Percentiles rank a stretch among this genome's conserved stretches.
Conservation (phyloP, 1,140 invertebrate species). For the Aporrectodea caliginosa region DNA sequence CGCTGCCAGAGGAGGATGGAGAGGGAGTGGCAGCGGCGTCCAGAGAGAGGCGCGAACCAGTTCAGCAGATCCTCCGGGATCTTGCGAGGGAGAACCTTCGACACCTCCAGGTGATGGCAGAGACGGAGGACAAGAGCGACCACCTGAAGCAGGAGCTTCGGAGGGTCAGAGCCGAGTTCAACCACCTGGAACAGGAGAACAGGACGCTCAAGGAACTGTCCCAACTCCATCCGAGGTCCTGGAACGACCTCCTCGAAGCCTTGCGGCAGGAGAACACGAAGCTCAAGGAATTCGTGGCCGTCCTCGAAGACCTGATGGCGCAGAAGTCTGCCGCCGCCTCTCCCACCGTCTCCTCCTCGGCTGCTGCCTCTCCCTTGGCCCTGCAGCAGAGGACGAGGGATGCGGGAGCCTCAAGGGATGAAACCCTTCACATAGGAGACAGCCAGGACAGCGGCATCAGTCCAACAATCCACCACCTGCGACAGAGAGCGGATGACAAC, state of each 20-base stretch:
- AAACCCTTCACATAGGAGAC: too few relatives aligned
- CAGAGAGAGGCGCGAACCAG: neutral
- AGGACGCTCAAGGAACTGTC: neutral
- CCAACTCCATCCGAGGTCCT: neutral
- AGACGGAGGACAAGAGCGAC: neutral
- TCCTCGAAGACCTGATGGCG: neutral
- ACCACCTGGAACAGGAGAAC: neutral
- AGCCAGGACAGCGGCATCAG: neutral
- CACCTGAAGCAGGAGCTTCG: neutral
- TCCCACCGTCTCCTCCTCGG: neutral
- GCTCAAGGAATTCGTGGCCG: neutral
- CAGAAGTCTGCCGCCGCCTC: neutral
- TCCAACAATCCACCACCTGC: neutral
- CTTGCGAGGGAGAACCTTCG: neutral
- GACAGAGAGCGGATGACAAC: neutral
- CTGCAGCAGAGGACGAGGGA: neutral
- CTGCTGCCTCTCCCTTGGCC: neutral
- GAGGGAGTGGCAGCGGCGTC: neutral
- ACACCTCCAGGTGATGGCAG: neutral
- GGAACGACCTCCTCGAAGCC: neutral
- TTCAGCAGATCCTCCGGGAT: neutral
- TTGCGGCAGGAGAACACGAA: neutral
- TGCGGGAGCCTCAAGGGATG: neutral
- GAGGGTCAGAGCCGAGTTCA: neutral
- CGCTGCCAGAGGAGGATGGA: neutral